Conservation (phyloP, 30 jellyfish, hydroid and myxozoan genomes). For the Hydractinia symbiolongicarpus region DNA sequence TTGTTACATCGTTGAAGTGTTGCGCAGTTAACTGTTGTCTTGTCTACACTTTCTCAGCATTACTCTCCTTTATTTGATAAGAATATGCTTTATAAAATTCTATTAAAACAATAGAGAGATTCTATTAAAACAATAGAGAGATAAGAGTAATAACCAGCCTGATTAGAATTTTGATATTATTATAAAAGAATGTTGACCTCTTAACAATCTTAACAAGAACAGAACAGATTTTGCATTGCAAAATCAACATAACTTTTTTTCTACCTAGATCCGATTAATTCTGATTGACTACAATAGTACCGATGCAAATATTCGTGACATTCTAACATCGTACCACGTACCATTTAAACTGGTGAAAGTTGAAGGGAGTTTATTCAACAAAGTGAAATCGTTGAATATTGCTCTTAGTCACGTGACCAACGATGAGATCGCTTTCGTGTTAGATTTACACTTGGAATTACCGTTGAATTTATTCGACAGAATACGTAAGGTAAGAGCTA, state of each 20-base stretch:
- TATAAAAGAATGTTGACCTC: no score
- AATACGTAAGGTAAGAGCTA: slow-evolving; percentile 57
- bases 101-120: no score
- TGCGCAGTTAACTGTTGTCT: no score
- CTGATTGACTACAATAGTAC: slow-evolving; percentile 16
- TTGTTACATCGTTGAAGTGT: no score
- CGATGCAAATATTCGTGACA: slow-evolving; percentile 12
- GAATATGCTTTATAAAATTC: no score
- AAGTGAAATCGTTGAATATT: slow-evolving; percentile 55
- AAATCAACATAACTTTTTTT: not conserved
- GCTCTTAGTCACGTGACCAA: slow-evolving; percentile 47
- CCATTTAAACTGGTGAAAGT: not conserved
- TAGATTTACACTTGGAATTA: slow-evolving; percentile 70
- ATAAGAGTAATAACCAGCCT: no score
- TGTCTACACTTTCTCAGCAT: no score
- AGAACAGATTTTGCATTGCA: no score
- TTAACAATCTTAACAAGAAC: no score
- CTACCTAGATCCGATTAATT: not conserved
- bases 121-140: no score
- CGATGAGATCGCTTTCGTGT: slow-evolving; percentile 55
- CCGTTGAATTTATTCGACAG: slow-evolving; percentile 81
- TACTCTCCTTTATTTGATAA: no score
- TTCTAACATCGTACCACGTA: not conserved
- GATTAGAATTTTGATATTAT: no score
- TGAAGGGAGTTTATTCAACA: slow-evolving; percentile 32